Base-by-base conservation (phyloP, 2,797 vertebrate genomes). In the Cuniculus paca region DNA sequence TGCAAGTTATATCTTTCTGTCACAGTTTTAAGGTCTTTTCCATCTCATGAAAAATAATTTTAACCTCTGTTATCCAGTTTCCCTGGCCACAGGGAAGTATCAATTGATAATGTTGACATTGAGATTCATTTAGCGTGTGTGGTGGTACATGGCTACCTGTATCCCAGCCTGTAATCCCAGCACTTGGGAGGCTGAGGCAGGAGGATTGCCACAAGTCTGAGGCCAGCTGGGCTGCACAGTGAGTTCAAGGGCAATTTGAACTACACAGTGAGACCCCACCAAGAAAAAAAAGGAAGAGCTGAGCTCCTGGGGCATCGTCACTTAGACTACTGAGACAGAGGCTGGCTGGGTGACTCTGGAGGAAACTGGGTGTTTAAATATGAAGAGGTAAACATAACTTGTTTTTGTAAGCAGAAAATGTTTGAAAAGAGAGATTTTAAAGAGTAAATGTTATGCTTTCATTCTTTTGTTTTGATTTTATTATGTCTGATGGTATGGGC, bases 331-430 rank as follows among this genome's bases (percentile, higher is more conserved):
- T 2, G 58, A 80, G 58, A 72, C 24, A 74, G 45, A 60, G 65
- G 48, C 20, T 72, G 45, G 68, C 2, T 36, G 19, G 80, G 45
- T 54, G 48, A 77, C 17, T 48, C 93, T 63, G 6, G 5, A 85
- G 94, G 65, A 77, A 88, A 87, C 83, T 65, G 34, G 65, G 6
- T 84, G 65, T 90, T 96, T 85, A 91, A 83, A 86, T 6, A 89
- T 68, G 36, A 85, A 74, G 52, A 87, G 50, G 45, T 54, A 63
- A 60, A 22, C 75, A 91, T 48, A 22, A 74, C 58, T 54, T 88
- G 42, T 83, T 61, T 48, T 48, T 88, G 26, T 68, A 81, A 54
- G 68, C 52, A 85, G 36, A 90, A 48, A 96, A 63, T 77, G 58
- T 72, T 28, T 45, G 45, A 81, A 84, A 63, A n/a, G 70, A 88